A percentile compares a stretch with the other conserved stretches of the same genome.
These are phyloP conservation scores for Erebia aethiops DNA, from an alignment of 2,888 invertebrate species.

Conservation along the genomic window DNA sequence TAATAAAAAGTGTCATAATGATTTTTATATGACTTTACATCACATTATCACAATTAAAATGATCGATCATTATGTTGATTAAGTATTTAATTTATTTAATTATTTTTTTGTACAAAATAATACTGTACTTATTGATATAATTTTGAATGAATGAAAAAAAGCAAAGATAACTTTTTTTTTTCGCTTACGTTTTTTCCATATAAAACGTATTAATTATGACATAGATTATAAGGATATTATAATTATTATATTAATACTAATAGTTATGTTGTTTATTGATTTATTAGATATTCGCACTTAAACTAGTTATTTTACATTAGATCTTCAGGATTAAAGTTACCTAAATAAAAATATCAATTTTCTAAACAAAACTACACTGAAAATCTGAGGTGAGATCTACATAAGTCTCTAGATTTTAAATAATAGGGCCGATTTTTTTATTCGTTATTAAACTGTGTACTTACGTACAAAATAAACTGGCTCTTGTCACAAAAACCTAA, in stretches of 20 bases:
- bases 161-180: not conserved
- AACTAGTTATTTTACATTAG: not conserved
- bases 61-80: not conserved
- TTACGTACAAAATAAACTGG: not conserved
- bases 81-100: conserved; percentile 16
- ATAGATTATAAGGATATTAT: conserved; percentile 15
- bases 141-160: conserved; percentile 3
- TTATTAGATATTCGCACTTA: conserved; percentile 18
- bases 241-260: conserved; percentile 4
- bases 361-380: not conserved
- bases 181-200: conserved; percentile 19
- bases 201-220: conserved; percentile 25
- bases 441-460: not conserved
- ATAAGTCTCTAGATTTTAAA: too few species aligned
- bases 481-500: not conserved
- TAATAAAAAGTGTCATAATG: not conserved
- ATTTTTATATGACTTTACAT: not conserved
- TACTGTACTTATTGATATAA: conserved; percentile 27
- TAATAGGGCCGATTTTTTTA: not conserved
- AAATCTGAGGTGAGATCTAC: too few species aligned
- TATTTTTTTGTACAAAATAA: conserved; percentile 20
- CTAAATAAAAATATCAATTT: not conserved
- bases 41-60: conserved; percentile 19
- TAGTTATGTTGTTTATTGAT: conserved; percentile 21
- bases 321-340: conserved; percentile 4